Evolutionary conservation across 2,797 vertebrate genomes (phyloP).

Genomic region (Nasua narica): DNA sequence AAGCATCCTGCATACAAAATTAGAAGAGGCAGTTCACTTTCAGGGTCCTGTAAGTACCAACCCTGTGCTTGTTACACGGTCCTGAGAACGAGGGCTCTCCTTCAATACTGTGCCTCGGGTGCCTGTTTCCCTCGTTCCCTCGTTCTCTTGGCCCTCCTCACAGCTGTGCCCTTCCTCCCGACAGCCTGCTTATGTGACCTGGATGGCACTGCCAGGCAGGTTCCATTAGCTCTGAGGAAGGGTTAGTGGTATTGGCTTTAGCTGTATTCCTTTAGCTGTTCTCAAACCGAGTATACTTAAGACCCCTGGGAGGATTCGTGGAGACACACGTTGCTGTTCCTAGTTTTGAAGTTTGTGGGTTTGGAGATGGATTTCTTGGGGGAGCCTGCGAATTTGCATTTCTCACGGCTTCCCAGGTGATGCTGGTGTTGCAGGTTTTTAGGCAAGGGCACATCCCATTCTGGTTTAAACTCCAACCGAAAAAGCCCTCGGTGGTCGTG

Average conservation of each 20-base stretch:
- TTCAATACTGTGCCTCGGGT: too few species aligned
- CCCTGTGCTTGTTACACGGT: accelerated
- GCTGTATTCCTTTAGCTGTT: neutral
- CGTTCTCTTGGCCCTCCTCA: neutral
- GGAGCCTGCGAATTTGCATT: neutral
- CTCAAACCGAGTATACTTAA: neutral
- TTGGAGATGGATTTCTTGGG: neutral
- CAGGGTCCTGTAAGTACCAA: neutral
- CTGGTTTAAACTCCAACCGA: neutral
- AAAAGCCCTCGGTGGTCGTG: neutral
- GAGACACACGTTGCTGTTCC: neutral
- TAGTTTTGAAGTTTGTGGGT: neutral
- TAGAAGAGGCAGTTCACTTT: neutral
- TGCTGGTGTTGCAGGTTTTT: neutral
- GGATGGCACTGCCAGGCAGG: accelerated
- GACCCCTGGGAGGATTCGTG: neutral
- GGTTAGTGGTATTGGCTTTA: neutral
- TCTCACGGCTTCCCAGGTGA: neutral
- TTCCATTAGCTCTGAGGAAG: neutral
- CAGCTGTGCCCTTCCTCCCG: accelerated
- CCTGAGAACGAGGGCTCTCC: neutral
- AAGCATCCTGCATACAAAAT: neutral
- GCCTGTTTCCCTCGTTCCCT: too few species aligned
- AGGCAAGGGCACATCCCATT: neutral
- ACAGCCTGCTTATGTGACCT: accelerated